A percentile compares a stretch with the other conserved stretches of the same genome.
These are phyloP conservation scores for Trypoxylus dichotomus DNA, from an alignment of 1,140 invertebrate species.

Conservation along the genomic window DNA sequence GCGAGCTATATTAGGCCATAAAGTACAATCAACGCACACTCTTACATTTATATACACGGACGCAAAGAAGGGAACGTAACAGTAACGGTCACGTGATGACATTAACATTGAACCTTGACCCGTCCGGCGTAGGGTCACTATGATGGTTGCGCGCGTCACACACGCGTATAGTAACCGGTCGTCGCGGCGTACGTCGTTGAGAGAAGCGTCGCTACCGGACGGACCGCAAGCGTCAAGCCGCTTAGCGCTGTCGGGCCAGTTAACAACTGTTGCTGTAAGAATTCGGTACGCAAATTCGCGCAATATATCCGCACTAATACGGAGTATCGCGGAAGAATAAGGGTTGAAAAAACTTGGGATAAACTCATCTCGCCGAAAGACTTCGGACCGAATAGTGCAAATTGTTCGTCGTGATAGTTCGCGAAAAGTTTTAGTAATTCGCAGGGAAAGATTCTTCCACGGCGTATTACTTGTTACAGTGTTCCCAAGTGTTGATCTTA, in stretches of 20 bases:
- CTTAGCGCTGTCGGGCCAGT: conserved; percentile 2
- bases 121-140: conserved; percentile 40
- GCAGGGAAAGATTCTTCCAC: too few species aligned
- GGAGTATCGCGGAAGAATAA: too few species aligned
- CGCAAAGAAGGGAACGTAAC: conserved; percentile 42
- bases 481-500: not conserved
- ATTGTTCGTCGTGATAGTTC: not conserved
- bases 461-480: not conserved
- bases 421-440: too few species aligned
- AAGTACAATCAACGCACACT: not conserved
- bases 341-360: too few species aligned
- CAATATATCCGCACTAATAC: not conserved
- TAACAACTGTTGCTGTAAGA: conserved; percentile 14
- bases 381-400: too few species aligned
- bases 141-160: conserved; percentile 39
- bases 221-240: not conserved
- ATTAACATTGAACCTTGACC: conserved; percentile 48
- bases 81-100: conserved; percentile 42
- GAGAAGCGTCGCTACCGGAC: not conserved
- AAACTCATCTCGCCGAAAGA: too few species aligned
- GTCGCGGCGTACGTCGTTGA: conserved; percentile 10
- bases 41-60: too few species aligned
- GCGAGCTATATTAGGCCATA: not conserved
- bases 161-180: conserved; percentile 37
- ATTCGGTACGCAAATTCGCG: not conserved